These are phyloP conservation scores for Bursaphelenchus okinawaensis DNA, from an alignment of 2,888 invertebrate genomes.

Conservation along the genomic window DNA sequence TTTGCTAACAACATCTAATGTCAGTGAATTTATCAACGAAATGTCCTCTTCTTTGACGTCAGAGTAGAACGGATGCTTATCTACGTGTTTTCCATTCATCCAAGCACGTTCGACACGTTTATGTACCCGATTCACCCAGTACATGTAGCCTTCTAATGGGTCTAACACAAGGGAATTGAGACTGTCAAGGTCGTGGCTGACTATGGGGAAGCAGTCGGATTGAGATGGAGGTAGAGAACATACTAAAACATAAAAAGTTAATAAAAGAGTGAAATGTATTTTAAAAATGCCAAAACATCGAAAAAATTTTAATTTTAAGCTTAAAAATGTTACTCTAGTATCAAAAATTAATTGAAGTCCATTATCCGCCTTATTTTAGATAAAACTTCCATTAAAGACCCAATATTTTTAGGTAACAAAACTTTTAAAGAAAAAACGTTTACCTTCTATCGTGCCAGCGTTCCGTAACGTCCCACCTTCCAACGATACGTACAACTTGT, in stretches of 20 bases:
- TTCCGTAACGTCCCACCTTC: conserved; percentile 21
- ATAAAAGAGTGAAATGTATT: too few species aligned
- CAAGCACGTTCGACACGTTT: conserved; percentile 36
- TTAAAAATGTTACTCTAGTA: too few species aligned
- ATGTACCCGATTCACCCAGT: conserved; percentile 33
- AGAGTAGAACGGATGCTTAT: conserved; percentile 32
- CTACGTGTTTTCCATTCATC: conserved; percentile 35
- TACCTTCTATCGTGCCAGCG: conserved; percentile 26
- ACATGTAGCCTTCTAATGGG: conserved; percentile 40
- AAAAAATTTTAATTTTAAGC: too few species aligned
- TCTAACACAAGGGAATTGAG: conserved; percentile 33
- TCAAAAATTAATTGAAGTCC: too few species aligned
- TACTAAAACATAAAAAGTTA: too few species aligned
- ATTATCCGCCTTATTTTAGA: too few species aligned
- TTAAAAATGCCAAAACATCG: too few species aligned
- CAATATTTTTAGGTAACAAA: too few species aligned
- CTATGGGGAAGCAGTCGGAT: conserved; percentile 19
- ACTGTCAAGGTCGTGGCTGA: conserved; percentile 25
- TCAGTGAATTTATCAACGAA: conserved; percentile 20
- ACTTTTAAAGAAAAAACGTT: too few species aligned
- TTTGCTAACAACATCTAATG: conserved; percentile 18
- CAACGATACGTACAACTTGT: conserved; percentile 31
- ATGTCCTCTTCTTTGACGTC: conserved; percentile 20
- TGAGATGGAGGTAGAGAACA: too few species aligned
- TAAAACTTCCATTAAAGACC: too few species aligned